Base-by-base conservation (phyloP, 2,113 vertebrate genomes). In the Cichladusa arquata region DNA sequence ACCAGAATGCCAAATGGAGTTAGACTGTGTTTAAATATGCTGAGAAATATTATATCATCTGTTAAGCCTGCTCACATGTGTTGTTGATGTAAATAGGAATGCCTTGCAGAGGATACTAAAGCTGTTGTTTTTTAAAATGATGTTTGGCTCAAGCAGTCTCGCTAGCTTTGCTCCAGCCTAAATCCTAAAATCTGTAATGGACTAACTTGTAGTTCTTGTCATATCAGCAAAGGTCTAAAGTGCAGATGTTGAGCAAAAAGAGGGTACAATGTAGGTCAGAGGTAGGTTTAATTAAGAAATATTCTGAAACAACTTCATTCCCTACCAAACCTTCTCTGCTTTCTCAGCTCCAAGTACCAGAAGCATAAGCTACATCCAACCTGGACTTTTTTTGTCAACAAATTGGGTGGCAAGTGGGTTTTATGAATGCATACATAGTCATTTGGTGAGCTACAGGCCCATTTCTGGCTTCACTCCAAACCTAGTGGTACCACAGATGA, bases 371-470 rank as follows among this genome's bases (percentile, higher is more conserved):
- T 56, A 24, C 19, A 45, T 61, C 67, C 29, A 24, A 25, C 22
- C 54, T 82, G 45, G 31, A 8, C 28, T 72, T 81, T 71, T 42
- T 62, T 53, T 48, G 58, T 51, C 54, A 65, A n/a, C 26, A 51
- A 50, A 42, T 9, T 24, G 45, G 14, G 23, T 47, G 29, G 8
- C 58, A 50, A 15, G 17, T 70, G 57, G 23, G 3, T 81, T 93
- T 76, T 40, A 7, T 28, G 8, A 72, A n/a, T 19, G 50, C 1
- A 0, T 8, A 14, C 1, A 0, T 4, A 31, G 12, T 54, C 47
- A 58, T 53, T 42, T 82, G 42, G 25, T 82, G 86, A 91, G 53
- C 66, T 50, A 17, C 14, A 70, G 33, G 24, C 38, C 31, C 2
- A 4, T 42, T 73, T 77, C 48, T 83, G 48, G 34, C 71, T 93